A percentile compares a stretch with the other conserved stretches of the same genome.
phyloP scores from a whole-genome alignment of 64 coral and sea anemone species.

The Astreopora myriophthalma region DNA sequence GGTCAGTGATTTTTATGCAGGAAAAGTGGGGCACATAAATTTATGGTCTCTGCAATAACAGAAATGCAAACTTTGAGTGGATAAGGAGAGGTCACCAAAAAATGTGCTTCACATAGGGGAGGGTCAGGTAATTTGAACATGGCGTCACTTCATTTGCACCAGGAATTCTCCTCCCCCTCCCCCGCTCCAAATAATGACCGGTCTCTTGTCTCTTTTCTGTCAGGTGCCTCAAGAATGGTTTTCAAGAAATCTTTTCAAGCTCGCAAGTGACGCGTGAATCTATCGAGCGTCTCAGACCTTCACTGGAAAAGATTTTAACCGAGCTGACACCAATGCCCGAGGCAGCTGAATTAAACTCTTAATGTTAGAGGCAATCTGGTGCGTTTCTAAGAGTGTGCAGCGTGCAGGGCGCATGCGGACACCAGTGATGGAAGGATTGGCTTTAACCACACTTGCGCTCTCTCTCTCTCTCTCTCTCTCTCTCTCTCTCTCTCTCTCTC shows the following conservation, averaged over 20 bases:
- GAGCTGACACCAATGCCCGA: not conserved
- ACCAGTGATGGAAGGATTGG: not conserved
- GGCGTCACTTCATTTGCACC: too few species aligned
- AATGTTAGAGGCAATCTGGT: not conserved
- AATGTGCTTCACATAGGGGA: too few species aligned
- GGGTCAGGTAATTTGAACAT: too few species aligned
- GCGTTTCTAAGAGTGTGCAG: not conserved
- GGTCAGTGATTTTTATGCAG: too few species aligned
- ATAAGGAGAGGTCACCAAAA: too few species aligned
- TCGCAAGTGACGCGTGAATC: not conserved
- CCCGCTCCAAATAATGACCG: not conserved
- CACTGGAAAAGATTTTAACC: not conserved
- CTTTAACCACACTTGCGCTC: too few species aligned
- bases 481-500: too few species aligned
- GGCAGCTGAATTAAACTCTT: not conserved
- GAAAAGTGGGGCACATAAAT: too few species aligned
- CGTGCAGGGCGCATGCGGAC: not conserved
- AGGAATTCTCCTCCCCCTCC: too few species aligned
- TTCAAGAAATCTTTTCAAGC: slow-evolving; percentile 5
- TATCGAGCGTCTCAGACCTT: not conserved
- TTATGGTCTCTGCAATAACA: too few species aligned
- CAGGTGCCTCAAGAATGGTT: not conserved
- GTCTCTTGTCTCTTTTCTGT: not conserved
- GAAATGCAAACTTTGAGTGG: too few species aligned
- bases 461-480: too few species aligned